Conservation (phyloP, 2,888 invertebrate genomes). For the Chalcis sispes region DNA sequence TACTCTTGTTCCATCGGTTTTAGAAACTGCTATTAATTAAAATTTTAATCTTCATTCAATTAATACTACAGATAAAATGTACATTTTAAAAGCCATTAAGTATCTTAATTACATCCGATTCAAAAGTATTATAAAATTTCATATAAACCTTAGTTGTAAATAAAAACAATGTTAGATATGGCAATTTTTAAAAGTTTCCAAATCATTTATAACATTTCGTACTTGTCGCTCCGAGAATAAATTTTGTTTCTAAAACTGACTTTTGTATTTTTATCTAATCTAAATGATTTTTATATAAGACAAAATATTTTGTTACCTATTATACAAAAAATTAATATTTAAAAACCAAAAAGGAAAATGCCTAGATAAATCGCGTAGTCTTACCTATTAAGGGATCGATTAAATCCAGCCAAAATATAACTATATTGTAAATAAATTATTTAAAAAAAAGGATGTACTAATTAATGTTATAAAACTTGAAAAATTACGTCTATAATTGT, state of each 20-base stretch:
- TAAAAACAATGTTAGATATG: no score
- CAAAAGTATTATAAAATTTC: slow-evolving; percentile 34
- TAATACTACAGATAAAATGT: no score
- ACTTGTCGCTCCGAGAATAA: not conserved
- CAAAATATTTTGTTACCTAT: slow-evolving; percentile 17
- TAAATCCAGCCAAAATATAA: slow-evolving; percentile 34
- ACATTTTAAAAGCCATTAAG: no score
- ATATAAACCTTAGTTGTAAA: slow-evolving; percentile 18
- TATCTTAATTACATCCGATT: no score
- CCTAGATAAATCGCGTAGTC: not conserved
- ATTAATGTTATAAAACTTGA: slow-evolving; percentile 26
- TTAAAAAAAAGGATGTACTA: slow-evolving; percentile 19
- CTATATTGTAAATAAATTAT: slow-evolving; percentile 35
- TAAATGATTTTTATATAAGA: slow-evolving; percentile 6
- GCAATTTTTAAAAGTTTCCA: not conserved
- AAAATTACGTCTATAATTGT: slow-evolving; percentile 26
- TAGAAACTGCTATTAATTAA: not conserved
- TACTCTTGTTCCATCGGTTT: not conserved
- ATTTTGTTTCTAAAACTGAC: slow-evolving; percentile 1
- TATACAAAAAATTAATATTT: slow-evolving; percentile 7
- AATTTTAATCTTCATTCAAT: no score
- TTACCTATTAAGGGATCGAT: slow-evolving; percentile 3
- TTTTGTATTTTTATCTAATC: slow-evolving; percentile 23
- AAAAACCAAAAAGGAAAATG: not conserved
- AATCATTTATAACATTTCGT: not conserved